These are phyloP conservation scores for Dermatemys mawii DNA, from an alignment of 2,113 vertebrate genomes.

Conservation along the genomic window DNA sequence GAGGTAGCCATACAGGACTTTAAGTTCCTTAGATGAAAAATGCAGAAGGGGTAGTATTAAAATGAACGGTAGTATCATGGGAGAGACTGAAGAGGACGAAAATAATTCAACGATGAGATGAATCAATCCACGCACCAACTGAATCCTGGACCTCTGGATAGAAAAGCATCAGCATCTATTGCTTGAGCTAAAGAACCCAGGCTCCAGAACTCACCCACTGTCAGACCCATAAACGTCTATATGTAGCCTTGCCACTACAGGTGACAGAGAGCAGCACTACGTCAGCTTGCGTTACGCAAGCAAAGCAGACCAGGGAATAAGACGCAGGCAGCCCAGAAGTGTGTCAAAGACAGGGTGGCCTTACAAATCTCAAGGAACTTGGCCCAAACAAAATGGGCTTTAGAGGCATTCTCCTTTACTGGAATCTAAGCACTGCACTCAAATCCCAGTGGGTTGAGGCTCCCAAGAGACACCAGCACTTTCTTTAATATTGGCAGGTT, in stretches of 20 bases:
- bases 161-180: neutral
- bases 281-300: neutral
- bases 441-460: neutral
- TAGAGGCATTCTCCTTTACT: neutral
- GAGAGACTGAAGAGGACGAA: neutral
- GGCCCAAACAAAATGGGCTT: neutral
- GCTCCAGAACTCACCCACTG: neutral
- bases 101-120: neutral
- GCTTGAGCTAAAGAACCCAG: neutral
- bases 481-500: neutral
- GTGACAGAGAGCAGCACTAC: neutral
- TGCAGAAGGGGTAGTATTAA: neutral
- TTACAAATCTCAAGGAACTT: neutral
- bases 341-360: neutral
- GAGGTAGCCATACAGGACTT: neutral
- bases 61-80: neutral
- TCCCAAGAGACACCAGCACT: neutral
- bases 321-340: neutral
- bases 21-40: neutral
- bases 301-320: neutral
- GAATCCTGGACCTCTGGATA: neutral
- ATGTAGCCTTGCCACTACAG: neutral
- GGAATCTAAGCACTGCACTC: too few species aligned
- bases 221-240: neutral
- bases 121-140: neutral